Evolutionary conservation across 2,888 invertebrate species (phyloP), one percentile per base, ranked within the genome.

Genomic region (Cryptocheilus praepositus): DNA sequence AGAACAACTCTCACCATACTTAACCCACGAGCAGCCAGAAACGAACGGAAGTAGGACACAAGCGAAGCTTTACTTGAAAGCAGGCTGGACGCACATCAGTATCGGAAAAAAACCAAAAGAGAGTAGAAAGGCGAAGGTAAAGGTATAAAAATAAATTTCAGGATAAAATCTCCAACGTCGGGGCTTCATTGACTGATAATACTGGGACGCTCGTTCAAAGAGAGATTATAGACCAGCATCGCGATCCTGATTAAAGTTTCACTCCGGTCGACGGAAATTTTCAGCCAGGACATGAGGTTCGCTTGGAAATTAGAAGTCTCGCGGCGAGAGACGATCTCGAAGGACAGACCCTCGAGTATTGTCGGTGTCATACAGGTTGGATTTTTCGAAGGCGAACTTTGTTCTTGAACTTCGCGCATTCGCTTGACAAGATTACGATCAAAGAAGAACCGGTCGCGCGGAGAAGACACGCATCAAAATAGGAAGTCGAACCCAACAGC

Each of bases 101-200:
- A 36, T 36, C 36, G 3, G 36, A 36, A 36, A 11, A n/a, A 36
- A 11, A 16, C 49, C 16, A 16, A 49, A n/a, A 49, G 49, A 49
- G 49, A 11, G n/a, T 7, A 49, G 3, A 19, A 49, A 19, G 13
- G 19, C 16, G 16, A 16, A 49, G 19, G 19, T 49, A 49, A 49
- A 49, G 18, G 18, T n/a, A 7, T 49, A 49, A 49, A 49, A 49
- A 19, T 19, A 49, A 49, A 19, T 18, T 36, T 36, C 36, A 36
- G 36, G 36, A 36, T 36, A 11, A 36, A 36, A 36, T 36, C 36
- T 36, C 36, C 49, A 18, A n/a, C 49, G 19, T 7, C 49, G 49
- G 16, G 1, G 21, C 53, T 21, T 53, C 44, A 61, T 51, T 61
- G 61, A 36, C 36, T n/a, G 53, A 61, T 53, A 61, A 53, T 61